Evolutionary conservation across 2,113 vertebrate species (phyloP).

Genomic region (Ophiodon elongatus): DNA sequence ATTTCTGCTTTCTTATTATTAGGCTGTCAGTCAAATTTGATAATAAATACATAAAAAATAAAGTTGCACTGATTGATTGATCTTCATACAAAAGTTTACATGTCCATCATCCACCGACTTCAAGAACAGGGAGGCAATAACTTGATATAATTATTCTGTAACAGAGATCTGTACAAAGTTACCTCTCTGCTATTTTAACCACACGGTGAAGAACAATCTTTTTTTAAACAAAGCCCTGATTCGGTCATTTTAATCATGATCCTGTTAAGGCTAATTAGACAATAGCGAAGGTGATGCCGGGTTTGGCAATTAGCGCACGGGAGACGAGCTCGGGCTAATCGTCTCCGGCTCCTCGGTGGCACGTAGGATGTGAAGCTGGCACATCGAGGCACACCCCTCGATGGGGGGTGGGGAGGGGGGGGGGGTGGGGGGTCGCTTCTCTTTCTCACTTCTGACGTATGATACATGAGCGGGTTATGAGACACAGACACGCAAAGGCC

Average conservation of each 20-base stretch:
- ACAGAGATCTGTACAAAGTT: neutral
- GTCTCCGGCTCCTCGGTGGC: slow-evolving; percentile 88
- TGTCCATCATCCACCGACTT: neutral
- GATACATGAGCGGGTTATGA: no score
- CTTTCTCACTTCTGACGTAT: no score
- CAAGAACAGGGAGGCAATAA: neutral
- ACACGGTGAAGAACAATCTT: neutral
- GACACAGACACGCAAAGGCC: neutral
- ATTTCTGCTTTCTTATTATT: neutral
- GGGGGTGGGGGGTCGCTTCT: no score
- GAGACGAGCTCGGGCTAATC: slow-evolving; percentile 92
- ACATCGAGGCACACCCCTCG: slow-evolving; percentile 78
- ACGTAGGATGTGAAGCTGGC: slow-evolving; percentile 87
- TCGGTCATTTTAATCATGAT: slow-evolving; percentile 80
- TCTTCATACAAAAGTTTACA: neutral
- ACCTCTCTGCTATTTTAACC: neutral
- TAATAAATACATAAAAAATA: neutral
- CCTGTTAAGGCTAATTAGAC: slow-evolving; percentile 93
- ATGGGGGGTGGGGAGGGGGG: neutral
- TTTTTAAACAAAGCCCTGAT: slow-evolving; percentile 33
- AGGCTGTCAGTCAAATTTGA: neutral
- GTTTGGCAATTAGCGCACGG: slow-evolving; percentile 92
- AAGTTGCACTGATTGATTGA: neutral
- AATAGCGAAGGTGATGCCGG: slow-evolving; percentile 90
- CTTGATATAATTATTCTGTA: neutral